phyloP scores from a whole-genome alignment of 2,888 invertebrate species.

The Caenorhabditis wallacei region DNA sequence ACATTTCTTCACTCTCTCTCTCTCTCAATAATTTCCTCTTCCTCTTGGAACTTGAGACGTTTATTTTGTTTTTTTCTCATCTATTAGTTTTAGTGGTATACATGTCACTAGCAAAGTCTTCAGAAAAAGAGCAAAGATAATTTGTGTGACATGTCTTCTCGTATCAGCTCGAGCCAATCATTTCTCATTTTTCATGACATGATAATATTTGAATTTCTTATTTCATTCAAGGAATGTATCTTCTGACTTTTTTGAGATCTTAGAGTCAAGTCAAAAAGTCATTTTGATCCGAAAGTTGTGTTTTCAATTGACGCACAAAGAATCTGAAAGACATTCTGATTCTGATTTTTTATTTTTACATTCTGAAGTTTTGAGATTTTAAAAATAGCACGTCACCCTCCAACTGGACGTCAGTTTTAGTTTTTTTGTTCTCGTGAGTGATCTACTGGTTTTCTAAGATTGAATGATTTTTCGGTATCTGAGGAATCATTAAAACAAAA shows the following conservation, averaged over 20 bases:
- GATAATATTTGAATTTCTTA: too few species aligned
- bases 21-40: slow-evolving; percentile 8
- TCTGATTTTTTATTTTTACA: slow-evolving; percentile 33
- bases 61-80: slow-evolving; percentile 11
- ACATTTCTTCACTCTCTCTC: neutral
- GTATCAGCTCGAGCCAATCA: slow-evolving; percentile 26
- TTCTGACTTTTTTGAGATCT: too few species aligned
- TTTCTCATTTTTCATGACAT: neutral
- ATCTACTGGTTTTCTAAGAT: too few species aligned
- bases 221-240: too few species aligned
- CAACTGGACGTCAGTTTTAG: neutral
- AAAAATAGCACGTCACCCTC: slow-evolving; percentile 15
- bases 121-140: slow-evolving; percentile 28
- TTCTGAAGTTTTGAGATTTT: neutral
- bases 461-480: too few species aligned
- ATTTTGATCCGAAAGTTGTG: neutral
- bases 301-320: neutral
- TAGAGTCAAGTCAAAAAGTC: too few species aligned
- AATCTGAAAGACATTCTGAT: too few species aligned
- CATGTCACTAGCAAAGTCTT: neutral
- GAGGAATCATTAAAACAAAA: too few species aligned
- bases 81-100: too few species aligned
- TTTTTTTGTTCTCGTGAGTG: neutral
- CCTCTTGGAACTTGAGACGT: neutral
- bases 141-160: slow-evolving; percentile 11